Conservation (phyloP, 2,113 vertebrate genomes). For the Columbina picui region DNA sequence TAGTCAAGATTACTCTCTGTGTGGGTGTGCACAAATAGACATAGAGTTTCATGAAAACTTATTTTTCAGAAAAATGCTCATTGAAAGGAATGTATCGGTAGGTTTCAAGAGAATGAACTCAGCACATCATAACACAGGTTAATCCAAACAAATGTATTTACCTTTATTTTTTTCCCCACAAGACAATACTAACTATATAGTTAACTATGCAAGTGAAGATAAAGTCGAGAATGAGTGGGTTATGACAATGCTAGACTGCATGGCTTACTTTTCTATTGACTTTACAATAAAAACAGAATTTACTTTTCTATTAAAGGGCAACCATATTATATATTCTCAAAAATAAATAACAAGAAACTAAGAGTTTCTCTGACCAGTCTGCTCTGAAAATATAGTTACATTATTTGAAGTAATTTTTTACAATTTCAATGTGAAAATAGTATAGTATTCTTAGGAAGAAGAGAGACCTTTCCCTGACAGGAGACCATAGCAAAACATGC, state of each 20-base stretch:
- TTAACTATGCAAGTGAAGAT: background rate
- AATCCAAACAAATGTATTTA: background rate
- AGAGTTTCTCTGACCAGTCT: background rate
- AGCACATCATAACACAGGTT: background rate
- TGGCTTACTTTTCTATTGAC: background rate
- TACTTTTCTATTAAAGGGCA: background rate
- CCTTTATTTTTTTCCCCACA: accelerated
- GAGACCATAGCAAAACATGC: accelerated
- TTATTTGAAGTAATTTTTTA: accelerated
- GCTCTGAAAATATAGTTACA: accelerated
- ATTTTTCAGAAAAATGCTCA: background rate
- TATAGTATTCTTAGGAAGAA: background rate
- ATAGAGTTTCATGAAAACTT: background rate
- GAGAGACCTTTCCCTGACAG: background rate
- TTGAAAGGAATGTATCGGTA: background rate
- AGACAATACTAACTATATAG: background rate
- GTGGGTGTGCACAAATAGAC: accelerated
- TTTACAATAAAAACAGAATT: background rate
- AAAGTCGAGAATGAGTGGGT: background rate
- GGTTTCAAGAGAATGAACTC: background rate
- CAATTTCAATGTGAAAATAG: background rate
- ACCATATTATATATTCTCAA: background rate
- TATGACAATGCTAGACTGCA: accelerated
- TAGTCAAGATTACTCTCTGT: accelerated
- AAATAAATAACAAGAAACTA: background rate